These are phyloP conservation scores for Buathra laborator DNA, from an alignment of 2,888 invertebrate species.

Conservation along the genomic window DNA sequence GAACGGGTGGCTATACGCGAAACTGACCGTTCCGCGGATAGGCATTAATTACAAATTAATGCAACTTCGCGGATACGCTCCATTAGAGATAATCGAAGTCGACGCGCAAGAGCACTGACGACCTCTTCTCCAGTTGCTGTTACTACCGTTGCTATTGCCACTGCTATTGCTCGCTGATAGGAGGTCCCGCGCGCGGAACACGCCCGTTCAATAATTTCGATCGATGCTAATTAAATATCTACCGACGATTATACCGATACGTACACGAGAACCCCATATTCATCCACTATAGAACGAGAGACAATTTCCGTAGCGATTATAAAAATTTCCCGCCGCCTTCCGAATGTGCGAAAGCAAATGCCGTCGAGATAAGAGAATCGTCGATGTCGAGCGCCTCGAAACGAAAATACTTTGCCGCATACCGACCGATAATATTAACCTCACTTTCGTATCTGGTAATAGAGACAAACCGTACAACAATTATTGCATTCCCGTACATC, in stretches of 20 bases:
- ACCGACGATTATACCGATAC: constrained; percentile 20
- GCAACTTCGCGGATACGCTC: constrained; percentile 76
- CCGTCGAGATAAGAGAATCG: constrained; percentile 42
- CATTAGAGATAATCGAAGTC: constrained; percentile 77
- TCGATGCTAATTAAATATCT: constrained; percentile 52
- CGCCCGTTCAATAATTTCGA: constrained; percentile 45
- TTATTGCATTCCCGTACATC: constrained; percentile 36
- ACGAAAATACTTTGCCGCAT: constrained; percentile 16
- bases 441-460: constrained; percentile 16
- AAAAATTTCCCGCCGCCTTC: constrained; percentile 27
- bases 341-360: constrained; percentile 39
- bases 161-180: constrained; percentile 10
- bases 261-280: constrained; percentile 18
- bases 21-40: constrained; percentile 53
- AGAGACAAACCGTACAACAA: background rate
- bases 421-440: constrained; percentile 23
- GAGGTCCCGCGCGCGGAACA: constrained; percentile 19
- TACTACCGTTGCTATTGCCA: background rate
- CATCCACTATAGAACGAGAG: constrained; percentile 4
- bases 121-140: constrained; percentile 51
- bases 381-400: background rate
- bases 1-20: constrained; percentile 19
- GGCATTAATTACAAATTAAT: constrained; percentile 81
- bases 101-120: constrained; percentile 38
- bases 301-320: background rate